A percentile compares a stretch with the other conserved stretches of the same genome.
phyloP scores from a whole-genome alignment of 2,113 vertebrate genomes.

The Trichechus manatus region DNA sequence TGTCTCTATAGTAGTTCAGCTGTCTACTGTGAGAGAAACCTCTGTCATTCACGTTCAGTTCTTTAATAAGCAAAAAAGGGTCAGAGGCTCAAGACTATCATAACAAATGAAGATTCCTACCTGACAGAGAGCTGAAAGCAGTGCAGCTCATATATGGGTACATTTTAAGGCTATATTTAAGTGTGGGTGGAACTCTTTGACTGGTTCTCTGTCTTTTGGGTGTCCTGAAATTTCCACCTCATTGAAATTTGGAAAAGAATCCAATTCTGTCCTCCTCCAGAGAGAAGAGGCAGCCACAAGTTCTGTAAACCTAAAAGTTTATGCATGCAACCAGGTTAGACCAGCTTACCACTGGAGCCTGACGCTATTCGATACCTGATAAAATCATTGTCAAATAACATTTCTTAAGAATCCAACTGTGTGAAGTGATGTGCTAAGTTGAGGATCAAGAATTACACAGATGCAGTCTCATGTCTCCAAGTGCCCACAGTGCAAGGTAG shows the following conservation, averaged over 20 bases:
- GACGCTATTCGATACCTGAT: not conserved
- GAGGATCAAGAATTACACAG: not conserved
- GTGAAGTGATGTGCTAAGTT: not conserved
- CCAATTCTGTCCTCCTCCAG: conserved; percentile 17
- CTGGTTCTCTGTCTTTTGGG: not conserved
- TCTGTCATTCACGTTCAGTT: not conserved
- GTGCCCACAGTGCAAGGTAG: not conserved
- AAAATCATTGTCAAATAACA: conserved; percentile 27
- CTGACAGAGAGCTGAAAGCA: not conserved
- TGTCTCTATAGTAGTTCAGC: not conserved
- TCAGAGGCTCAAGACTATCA: not conserved
- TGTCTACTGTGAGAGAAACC: conserved; percentile 8
- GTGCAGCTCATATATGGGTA: not conserved
- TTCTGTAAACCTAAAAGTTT: conserved; percentile 40
- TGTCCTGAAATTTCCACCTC: conserved; percentile 42
- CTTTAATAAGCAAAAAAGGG: not conserved
- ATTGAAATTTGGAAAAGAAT: conserved; percentile 49
- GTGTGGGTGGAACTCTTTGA: not conserved
- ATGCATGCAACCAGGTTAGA: not conserved
- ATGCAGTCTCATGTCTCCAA: not conserved
- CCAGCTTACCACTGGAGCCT: not conserved
- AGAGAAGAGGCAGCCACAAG: not conserved
- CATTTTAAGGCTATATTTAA: conserved; percentile 2
- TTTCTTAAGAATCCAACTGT: not conserved
- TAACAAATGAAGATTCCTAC: not conserved